Evolutionary conservation across 2,888 invertebrate genomes (phyloP), one percentile per base, ranked within the genome.

Genomic region (Hypena proboscidalis): DNA sequence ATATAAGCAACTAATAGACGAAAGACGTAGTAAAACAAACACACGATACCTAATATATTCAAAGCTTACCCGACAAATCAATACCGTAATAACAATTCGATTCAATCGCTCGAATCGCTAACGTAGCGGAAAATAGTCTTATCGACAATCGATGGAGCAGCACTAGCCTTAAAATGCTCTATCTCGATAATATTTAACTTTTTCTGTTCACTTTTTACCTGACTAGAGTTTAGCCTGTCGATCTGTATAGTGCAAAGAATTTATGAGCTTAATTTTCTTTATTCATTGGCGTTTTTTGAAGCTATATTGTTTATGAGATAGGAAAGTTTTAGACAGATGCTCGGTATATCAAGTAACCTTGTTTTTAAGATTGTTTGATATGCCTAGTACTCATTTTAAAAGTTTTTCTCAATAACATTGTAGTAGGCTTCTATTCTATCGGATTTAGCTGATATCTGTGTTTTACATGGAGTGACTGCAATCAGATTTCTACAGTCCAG

Each of bases 21-120:
- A 44, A 11, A 33, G 45, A 34, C 13, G 22, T 3, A 13, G 20
- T 48, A 57, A 46, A 56, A 52, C 38, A 47, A 49, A 49, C 11
- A 41, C 19, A 35, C 21, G 14, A 33, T 38, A 31, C 47, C 37
- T 51, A 43, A 56, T 54, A 54, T 40, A 54, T 61, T 56, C 51
- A 59, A 59, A 51, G 52, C 52, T 57, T 62, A 17, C 57, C 50
- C 57, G 70, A 70, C 69, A 71, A 73, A 77, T 74, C 65, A 59
- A 51, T 40, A 54, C 52, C 41, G 67, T 71, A 70, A 74, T 74
- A 73, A 73, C 70, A 67, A 72, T 68, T 70, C 68, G 58, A 72
- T 76, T 67, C 65, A 57, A 66, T 70, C 40, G 37, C 30, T 43
- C 41, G 58, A 48, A 57, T 58, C 44, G 47, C 56, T 57, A 67